A percentile compares a stretch with the other conserved stretches of the same genome.
Evolutionary conservation across 2,888 invertebrate species (phyloP).

Genomic region (Aquatica leii): DNA sequence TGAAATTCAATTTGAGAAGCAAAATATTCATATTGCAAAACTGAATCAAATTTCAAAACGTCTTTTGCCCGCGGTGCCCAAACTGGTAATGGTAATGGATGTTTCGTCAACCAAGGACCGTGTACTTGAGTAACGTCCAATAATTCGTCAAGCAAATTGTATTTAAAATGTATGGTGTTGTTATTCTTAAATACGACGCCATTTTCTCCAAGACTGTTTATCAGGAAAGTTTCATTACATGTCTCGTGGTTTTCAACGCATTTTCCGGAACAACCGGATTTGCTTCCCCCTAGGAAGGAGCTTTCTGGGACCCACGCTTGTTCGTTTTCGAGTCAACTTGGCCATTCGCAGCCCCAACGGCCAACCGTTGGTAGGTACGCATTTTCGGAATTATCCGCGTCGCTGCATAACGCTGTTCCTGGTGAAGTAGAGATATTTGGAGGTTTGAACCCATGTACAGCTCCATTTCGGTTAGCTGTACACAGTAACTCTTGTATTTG

Average conservation of each 20-base stretch:
- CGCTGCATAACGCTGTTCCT: slow-evolving; percentile 60
- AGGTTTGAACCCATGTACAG: slow-evolving; percentile 50
- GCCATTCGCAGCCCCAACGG: slow-evolving; percentile 94
- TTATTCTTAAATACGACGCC: slow-evolving; percentile 38
- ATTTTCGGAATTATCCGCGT: slow-evolving; percentile 59
- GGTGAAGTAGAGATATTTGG: slow-evolving; percentile 55
- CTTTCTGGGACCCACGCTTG: slow-evolving; percentile 61
- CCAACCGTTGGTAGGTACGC: slow-evolving; percentile 82
- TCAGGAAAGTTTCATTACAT: slow-evolving; percentile 46
- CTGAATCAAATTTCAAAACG: slow-evolving; percentile 62
- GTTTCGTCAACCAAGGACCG: slow-evolving; percentile 72
- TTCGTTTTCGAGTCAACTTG: slow-evolving; percentile 92
- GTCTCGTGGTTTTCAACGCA: slow-evolving; percentile 49
- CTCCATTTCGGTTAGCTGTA: slow-evolving; percentile 56
- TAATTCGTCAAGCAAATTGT: slow-evolving; percentile 21
- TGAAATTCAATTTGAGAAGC: slow-evolving; percentile 81
- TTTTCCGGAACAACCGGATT: slow-evolving; percentile 53
- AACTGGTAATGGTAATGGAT: slow-evolving; percentile 79
- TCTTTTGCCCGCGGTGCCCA: slow-evolving; percentile 67
- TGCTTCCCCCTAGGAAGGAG: slow-evolving; percentile 56
- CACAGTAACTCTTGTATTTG: slow-evolving; percentile 54
- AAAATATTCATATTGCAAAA: slow-evolving; percentile 79
- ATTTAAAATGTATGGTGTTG: slow-evolving; percentile 26
- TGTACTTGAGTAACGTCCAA: slow-evolving; percentile 59
- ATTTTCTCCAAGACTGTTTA: slow-evolving; percentile 50